Conservation (phyloP, 2,888 invertebrate genomes). For the Scaptomyza tumidula region DNA sequence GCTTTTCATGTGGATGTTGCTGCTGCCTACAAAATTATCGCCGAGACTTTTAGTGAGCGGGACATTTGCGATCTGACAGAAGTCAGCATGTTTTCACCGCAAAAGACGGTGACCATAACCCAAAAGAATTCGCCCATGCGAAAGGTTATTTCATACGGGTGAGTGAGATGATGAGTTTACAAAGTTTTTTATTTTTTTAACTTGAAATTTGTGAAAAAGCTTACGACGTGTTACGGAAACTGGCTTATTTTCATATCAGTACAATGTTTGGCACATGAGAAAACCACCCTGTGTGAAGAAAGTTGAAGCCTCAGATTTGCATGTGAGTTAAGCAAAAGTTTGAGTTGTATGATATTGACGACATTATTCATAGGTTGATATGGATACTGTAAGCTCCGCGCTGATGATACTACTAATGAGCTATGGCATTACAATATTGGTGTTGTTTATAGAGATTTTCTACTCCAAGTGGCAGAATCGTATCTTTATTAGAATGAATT, state of each 20-base stretch:
- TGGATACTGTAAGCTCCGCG: conserved; percentile 87
- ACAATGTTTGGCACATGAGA: conserved; percentile 86
- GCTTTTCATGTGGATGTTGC: conserved; percentile 89
- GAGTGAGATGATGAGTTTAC: not conserved
- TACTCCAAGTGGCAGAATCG: conserved; percentile 49
- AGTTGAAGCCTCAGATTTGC: conserved; percentile 82
- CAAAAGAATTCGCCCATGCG: conserved; percentile 87
- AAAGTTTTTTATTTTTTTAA: not conserved
- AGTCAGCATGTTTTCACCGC: conserved; percentile 87
- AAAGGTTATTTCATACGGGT: conserved; percentile 84
- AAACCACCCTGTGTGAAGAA: conserved; percentile 86
- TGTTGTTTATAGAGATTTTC: conserved; percentile 76
- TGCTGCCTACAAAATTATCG: conserved; percentile 89
- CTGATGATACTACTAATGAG: conserved; percentile 86
- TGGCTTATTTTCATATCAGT: conserved; percentile 87
- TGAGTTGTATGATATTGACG: not conserved
- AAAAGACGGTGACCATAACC: conserved; percentile 86
- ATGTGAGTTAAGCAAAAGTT: conserved; percentile 64
- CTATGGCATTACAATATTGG: conserved; percentile 81
- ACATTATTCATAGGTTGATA: conserved; percentile 84
- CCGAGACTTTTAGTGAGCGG: conserved; percentile 87
- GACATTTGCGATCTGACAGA: conserved; percentile 89
- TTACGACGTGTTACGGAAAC: conserved; percentile 86
- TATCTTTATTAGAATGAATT: conserved; percentile 37
- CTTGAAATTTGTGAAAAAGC: conserved; percentile 78